Percentiles rank a stretch among this genome's conserved stretches.
Conservation (phyloP, 2,888 invertebrate genomes). For the Ormyrus nitidulus region DNA sequence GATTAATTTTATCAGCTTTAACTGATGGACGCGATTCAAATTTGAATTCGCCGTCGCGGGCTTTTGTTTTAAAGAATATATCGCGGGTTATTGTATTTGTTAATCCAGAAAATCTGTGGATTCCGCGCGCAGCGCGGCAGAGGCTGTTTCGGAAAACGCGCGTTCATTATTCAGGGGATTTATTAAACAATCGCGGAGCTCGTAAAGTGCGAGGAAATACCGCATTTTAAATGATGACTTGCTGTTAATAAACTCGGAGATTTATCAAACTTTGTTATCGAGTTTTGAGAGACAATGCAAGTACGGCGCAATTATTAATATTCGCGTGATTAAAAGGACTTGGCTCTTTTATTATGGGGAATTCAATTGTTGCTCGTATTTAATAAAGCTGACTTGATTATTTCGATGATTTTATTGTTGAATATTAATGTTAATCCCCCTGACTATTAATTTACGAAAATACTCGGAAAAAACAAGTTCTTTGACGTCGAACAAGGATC, state of each 20-base stretch:
- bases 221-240: not conserved
- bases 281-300: too few relatives aligned
- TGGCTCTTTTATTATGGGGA: too few relatives aligned
- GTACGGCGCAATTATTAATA: too few relatives aligned
- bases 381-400: too few relatives aligned
- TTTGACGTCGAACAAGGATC: not conserved
- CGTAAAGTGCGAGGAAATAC: not conserved
- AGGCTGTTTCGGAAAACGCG: slow-evolving; percentile 32
- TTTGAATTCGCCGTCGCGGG: slow-evolving; percentile 32
- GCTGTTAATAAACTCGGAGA: too few relatives aligned
- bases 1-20: slow-evolving; percentile 54
- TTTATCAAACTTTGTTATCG: too few relatives aligned
- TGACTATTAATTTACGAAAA: too few relatives aligned
- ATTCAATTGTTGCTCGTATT: too few relatives aligned
- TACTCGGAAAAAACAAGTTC: too few relatives aligned
- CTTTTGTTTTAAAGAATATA: not conserved
- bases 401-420: too few relatives aligned
- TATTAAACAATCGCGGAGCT: slow-evolving; percentile 12
- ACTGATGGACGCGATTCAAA: slow-evolving; percentile 33
- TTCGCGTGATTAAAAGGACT: too few relatives aligned
- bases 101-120: not conserved
- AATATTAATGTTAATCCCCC: too few relatives aligned
- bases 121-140: not conserved
- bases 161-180: slow-evolving; percentile 31
- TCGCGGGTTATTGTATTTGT: not conserved